phyloP scores from a whole-genome alignment of 2,113 vertebrate genomes.

The Callocephalon fimbriatum region DNA sequence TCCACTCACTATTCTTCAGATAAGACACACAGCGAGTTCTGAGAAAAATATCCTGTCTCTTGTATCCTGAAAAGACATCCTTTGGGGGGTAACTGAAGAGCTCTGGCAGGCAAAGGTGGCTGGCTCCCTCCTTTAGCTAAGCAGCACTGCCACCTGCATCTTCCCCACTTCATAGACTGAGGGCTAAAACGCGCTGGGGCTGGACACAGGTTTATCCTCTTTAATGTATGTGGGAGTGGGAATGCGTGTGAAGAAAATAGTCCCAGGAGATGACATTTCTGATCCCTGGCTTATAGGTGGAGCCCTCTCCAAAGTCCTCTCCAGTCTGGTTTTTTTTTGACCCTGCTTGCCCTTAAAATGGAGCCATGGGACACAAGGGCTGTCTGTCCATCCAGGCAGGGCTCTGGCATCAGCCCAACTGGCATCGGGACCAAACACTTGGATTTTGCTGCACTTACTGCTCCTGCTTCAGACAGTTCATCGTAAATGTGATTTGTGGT shows the following conservation, averaged over 20 bases:
- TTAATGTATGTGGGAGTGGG: background rate
- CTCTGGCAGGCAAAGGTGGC: too few species aligned
- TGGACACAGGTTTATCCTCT: background rate
- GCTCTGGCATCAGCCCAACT: background rate
- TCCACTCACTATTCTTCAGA: background rate
- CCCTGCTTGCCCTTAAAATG: background rate
- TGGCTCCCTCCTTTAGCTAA: background rate
- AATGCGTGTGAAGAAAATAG: background rate
- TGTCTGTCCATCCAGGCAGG: background rate
- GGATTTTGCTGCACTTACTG: conserved; percentile 22
- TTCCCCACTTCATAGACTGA: background rate
- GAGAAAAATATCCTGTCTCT: background rate
- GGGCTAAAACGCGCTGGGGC: background rate
- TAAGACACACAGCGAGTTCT: background rate
- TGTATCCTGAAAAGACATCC: background rate
- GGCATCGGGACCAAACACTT: background rate
- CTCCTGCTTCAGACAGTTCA: conserved; percentile 40
- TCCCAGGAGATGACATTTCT: too few species aligned
- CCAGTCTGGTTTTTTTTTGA: background rate
- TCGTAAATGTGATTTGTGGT: conserved; percentile 37
- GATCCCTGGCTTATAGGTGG: too few species aligned
- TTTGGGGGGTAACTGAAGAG: background rate
- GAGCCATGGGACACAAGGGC: background rate
- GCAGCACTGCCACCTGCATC: background rate
- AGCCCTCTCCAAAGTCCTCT: background rate